Percentiles rank a stretch among this genome's conserved stretches.
Conservation (phyloP, 2,113 vertebrate species). For the Microcebus jonahi region DNA sequence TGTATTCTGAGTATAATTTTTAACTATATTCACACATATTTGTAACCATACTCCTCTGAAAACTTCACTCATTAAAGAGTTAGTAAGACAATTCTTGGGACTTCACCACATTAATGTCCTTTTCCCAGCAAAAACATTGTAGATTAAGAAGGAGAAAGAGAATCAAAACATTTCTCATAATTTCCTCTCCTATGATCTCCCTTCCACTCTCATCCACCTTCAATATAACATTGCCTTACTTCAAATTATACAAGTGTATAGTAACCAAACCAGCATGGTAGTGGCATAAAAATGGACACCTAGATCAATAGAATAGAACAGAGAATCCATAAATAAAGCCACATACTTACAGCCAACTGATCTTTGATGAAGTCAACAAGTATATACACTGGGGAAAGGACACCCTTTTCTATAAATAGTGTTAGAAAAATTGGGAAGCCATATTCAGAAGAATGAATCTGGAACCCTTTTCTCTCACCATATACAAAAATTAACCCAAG, state of each 20-base stretch:
- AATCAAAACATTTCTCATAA: not conserved
- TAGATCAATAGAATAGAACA: too few species aligned
- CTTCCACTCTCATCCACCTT: not conserved
- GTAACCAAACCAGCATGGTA: too few species aligned
- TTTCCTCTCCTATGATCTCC: not conserved
- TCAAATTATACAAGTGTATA: too few species aligned
- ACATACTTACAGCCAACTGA: too few species aligned
- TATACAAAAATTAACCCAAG: not conserved
- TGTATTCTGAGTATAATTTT: not conserved
- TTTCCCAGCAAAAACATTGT: not conserved
- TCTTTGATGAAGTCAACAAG: too few species aligned
- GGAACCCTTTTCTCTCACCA: not conserved
- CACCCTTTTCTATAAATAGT: too few species aligned
- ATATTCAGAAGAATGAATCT: too few species aligned
- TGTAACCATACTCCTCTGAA: not conserved
- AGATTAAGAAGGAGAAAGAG: not conserved
- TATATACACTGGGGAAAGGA: too few species aligned
- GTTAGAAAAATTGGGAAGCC: too few species aligned
- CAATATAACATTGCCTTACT: not conserved
- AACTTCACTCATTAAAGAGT: not conserved
- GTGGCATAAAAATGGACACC: too few species aligned
- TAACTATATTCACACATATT: not conserved
- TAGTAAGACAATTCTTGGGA: not conserved
- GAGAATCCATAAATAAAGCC: too few species aligned
- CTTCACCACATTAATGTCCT: not conserved